These are phyloP conservation scores for Drosophila ironensis DNA, from an alignment of 1,140 invertebrate species.

Conservation along the genomic window DNA sequence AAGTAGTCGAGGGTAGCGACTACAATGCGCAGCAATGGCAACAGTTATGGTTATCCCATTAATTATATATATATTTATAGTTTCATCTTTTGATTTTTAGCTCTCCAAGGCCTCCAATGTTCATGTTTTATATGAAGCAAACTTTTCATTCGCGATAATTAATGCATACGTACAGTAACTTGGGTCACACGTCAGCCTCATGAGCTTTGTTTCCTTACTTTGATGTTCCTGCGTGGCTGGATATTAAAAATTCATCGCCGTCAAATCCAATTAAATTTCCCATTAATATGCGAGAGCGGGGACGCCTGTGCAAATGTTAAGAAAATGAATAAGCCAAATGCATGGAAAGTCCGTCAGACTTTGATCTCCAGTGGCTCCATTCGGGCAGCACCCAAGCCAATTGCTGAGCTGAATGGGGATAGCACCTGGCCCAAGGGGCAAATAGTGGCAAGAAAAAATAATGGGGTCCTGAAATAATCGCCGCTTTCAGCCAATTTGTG, in stretches of 20 bases:
- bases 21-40: too few species aligned
- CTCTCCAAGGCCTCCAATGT: too few species aligned
- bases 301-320: conserved; percentile 13
- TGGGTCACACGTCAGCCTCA: not conserved
- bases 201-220: conserved; percentile 44
- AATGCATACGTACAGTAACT: too few species aligned
- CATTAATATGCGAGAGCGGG: conserved; percentile 59
- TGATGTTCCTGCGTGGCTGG: conserved; percentile 48
- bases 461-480: conserved; percentile 11
- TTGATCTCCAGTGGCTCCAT: conserved; percentile 10
- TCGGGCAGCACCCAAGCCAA: conserved; percentile 3
- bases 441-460: not conserved
- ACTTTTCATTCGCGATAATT: too few species aligned
- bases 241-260: conserved; percentile 73
- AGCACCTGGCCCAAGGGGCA: conserved; percentile 18
- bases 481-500: conserved; percentile 56
- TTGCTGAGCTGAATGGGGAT: conserved; percentile 8
- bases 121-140: too few species aligned
- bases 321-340: too few species aligned
- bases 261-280: conserved; percentile 76
- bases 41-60: too few species aligned
- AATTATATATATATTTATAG: too few species aligned
- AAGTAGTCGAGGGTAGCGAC: too few species aligned
- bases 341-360: too few species aligned
- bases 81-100: too few species aligned